Evolutionary conservation across 64 coral and sea anemone species (phyloP), one percentile per base, ranked within the genome.

Genomic region (Actinia equina): DNA sequence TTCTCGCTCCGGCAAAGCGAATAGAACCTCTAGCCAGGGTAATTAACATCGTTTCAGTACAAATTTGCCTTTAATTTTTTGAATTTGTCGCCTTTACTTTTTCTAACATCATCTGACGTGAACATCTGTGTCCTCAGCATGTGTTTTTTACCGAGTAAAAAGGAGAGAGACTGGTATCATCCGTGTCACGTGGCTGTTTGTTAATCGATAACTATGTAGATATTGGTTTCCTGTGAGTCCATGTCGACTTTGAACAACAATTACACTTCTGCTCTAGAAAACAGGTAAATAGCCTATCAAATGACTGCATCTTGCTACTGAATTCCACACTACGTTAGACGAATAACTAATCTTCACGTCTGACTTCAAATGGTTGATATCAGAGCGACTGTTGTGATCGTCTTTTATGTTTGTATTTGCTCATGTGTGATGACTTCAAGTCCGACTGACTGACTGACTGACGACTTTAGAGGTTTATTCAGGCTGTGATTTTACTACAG

Each of bases 141-240:
- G 62, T 65, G 62, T 65, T 65, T 65, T 22, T 65, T 65, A 20
- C 23, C 6, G 62, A 65, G 62, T 65, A 23, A 65, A 65, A 5
- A 23, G n/a, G 62, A 65, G 62, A 65, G 62, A 65, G 62, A 65
- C 62, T 65, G 62, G 62, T 65, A 11, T 20, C 62, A 23, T 65
- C 0, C 7, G 62, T n/a, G 62, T 65, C 62, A 65, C 62, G 62
- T 65, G 62, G 62, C 62, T 65, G 58, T 60, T 77, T 77, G 69
- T 78, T 87, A 37, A 79, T 51, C 71, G 42, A 77, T 87, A 41
- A 79, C 46, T 53, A 55, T 77, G 67, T 87, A 77, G 70, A 87
- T 87, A 77, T 87, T 87, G 69, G 27, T 74, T 74, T 74, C 42
- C 69, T 74, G 69, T 74, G 69, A 74, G 69, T 74, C 69, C 69